Conservation (phyloP, 1,140 invertebrate genomes). For the Fopius arisanus region DNA sequence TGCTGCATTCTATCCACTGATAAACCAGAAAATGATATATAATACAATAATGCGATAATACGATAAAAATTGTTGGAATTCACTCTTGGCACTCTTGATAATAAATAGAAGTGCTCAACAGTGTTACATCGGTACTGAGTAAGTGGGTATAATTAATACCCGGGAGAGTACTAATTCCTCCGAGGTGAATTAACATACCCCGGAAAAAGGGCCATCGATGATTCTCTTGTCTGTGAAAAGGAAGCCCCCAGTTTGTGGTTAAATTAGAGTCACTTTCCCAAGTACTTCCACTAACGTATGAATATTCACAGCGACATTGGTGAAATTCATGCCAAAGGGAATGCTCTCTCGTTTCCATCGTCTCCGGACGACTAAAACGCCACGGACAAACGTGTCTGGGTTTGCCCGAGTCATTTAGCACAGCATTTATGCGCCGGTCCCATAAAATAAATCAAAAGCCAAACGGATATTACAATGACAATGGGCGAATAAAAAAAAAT, state of each 20-base stretch:
- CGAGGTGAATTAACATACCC: neutral
- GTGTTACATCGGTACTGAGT: no score
- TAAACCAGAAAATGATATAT: no score
- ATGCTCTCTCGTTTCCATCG: conserved; percentile 4
- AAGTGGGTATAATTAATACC: neutral
- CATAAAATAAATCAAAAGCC: conserved; percentile 59
- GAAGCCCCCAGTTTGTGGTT: neutral
- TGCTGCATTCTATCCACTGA: neutral
- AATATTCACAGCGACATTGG: conserved; percentile 32
- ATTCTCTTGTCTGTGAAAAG: neutral
- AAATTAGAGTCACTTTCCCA: conserved; percentile 4
- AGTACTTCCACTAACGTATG: conserved; percentile 13
- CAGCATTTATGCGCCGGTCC: conserved; percentile 53
- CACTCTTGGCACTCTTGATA: no score
- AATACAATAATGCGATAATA: no score
- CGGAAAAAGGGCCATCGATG: neutral
- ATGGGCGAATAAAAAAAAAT: conserved; percentile 33
- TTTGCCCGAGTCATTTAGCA: conserved; percentile 43
- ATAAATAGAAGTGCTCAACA: no score
- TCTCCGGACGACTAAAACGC: conserved; percentile 19
- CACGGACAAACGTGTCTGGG: conserved; percentile 14
- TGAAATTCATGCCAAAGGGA: neutral
- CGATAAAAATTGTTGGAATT: no score
- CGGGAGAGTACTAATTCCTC: neutral
- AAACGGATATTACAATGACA: conserved; percentile 54